Base-by-base conservation (phyloP, 2,888 invertebrate genomes). In the Clunio marinus region DNA sequence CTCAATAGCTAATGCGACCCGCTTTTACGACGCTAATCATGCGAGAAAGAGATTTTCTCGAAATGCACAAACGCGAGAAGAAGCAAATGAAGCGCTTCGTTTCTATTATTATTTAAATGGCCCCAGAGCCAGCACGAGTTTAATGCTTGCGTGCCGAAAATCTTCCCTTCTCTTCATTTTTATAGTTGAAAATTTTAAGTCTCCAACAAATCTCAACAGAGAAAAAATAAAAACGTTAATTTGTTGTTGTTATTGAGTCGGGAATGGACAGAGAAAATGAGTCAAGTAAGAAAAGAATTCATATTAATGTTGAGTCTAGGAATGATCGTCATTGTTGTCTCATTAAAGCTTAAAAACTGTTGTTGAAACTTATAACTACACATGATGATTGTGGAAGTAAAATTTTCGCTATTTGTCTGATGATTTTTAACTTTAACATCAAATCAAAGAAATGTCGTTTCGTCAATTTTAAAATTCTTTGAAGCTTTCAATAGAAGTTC, bases 111-210 rank as follows among this genome's bases (percentile, higher is more conserved):
- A 51, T 51, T 51, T 51, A 51, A 51, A 63, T 63, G 24, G 63
- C 63, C 63, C 41, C 63, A 63, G 27, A 63, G 63, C 41, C 63
- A 63, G 63, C 63, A 63, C 63, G 63, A 63, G 63, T 41, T 45
- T n/a, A n/a, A n/a, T n/a, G n/a, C n/a, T 57, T 63, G 63, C 63
- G 63, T 63, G 63, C 63, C 35, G 24, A 46, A 45, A 63, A 37
- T 13, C 3, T 51, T 51, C 8, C 51, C n/a, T 51, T 51, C 7
- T 22, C 7, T 51, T 51, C 22, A 20, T 51, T 51, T 22, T 51
- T 22, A 32, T 5, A 5, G 51, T 2, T 51, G 51, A n/a, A n/a
- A n/a, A n/a, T n/a, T 22, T 51, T n/a, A 22, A 51, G 51, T 22
- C 20, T 51, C 22, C n/a, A 22, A 17, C 13, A 51, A 10, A 41